phyloP scores from a whole-genome alignment of 2,888 invertebrate genomes.

The Pteria penguin region DNA sequence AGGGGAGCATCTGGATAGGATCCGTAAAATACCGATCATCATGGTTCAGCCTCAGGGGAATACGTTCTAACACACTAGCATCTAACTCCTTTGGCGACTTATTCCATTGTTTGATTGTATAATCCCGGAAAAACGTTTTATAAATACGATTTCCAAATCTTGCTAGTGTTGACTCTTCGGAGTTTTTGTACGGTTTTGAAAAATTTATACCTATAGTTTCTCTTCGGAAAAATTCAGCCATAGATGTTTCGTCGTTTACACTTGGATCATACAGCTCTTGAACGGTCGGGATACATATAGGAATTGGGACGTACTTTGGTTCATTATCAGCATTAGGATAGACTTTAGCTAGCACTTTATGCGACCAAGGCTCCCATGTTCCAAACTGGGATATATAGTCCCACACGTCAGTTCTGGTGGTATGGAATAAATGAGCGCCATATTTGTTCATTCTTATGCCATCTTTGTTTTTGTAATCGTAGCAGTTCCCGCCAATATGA shows the following conservation, averaged over 20 bases:
- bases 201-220: not conserved
- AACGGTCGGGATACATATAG: conserved; percentile 14
- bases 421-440: conserved; percentile 24
- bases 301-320: conserved; percentile 4
- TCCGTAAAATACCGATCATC: conserved; percentile 31
- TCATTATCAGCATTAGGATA: not conserved
- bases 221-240: not conserved
- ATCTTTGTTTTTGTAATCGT: conserved; percentile 16
- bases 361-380: conserved; percentile 18
- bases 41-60: conserved; percentile 10
- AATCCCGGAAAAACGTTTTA: conserved; percentile 15
- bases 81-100: conserved; percentile 22
- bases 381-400: conserved; percentile 5
- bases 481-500: conserved; percentile 30
- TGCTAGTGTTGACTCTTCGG: conserved; percentile 4
- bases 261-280: conserved; percentile 12
- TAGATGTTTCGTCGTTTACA: not conserved
- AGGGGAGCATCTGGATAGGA: conserved; percentile 8
- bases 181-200: conserved; percentile 2
- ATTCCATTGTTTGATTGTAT: conserved; percentile 29
- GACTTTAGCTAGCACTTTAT: not conserved
- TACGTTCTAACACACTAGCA: conserved; percentile 20
- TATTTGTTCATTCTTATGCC: conserved; percentile 28
- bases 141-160: conserved; percentile 7
- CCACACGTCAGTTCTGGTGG: conserved; percentile 10